Base-by-base conservation (phyloP, 2,113 vertebrate species). In the Catharus fuscescens region DNA sequence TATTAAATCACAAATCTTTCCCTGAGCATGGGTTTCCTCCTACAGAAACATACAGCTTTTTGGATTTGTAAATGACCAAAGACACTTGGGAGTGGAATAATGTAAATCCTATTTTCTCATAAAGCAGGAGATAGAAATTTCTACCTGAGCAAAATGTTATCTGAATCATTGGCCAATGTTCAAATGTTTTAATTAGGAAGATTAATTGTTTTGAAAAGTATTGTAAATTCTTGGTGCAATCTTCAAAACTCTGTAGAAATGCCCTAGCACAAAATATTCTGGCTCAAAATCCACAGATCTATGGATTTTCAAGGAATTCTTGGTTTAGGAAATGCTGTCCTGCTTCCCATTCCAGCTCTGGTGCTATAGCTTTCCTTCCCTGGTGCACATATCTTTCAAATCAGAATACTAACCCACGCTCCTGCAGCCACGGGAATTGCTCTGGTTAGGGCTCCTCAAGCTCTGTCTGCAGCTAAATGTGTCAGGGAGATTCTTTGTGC, bases 1-100 rank as follows among this genome's bases (percentile, higher is more conserved):
- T 94, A 92, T 92, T 80, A 84, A 92, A 93, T 67, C 60, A 71
- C 17, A 29, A 34, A 61, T 82, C 15, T 80, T 81, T 91, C 36
- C 44, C 54, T 91, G 40, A 57, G 45, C 45, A 56, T 52, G 64
- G 7, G 8, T 72, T 93, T 88, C 48, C 48, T 87, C 36, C 19
- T 18, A 66, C 32, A 59, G 54, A 64, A 76, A 44, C 38, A 72
- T 9, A 59, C 7, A 64, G 42, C 14, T 50, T 62, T 89, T 80
- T 71, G 40, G 32, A 77, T 85, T 66, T 86, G 29, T 70, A 74
- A 91, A 59, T 56, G 13, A 79, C 40, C 42, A 66, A 62, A 56
- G 60, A 42, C 23, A 56, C 19, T 23, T 3, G 8, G 19, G 64
- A 77, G 26, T 42, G 4, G 15, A 94, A 86, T 62, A 61, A 42